These are phyloP conservation scores for Epiblema foenella DNA, from an alignment of 2,888 invertebrate genomes.

Conservation along the genomic window DNA sequence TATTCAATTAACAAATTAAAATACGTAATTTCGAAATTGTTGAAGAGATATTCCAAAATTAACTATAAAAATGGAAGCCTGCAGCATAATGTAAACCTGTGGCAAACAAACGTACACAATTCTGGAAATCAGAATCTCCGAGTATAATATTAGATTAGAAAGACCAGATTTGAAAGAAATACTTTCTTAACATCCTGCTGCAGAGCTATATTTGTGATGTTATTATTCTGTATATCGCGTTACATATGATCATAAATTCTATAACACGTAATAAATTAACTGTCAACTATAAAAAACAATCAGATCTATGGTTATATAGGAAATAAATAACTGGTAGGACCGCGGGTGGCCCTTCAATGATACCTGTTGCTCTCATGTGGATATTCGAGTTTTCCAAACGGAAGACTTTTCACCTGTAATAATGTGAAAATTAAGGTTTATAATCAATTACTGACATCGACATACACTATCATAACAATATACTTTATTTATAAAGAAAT, in stretches of 20 bases:
- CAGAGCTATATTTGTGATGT: slow-evolving; percentile 3
- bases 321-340: slow-evolving; percentile 61
- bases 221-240: slow-evolving; percentile 2
- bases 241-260: slow-evolving; percentile 25
- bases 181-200: neutral
- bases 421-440: slow-evolving; percentile 23
- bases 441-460: neutral
- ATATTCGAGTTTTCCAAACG: slow-evolving; percentile 83
- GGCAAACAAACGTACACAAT: no score
- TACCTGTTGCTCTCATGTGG: slow-evolving; percentile 69
- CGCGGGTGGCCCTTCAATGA: slow-evolving; percentile 52
- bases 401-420: slow-evolving; percentile 78
- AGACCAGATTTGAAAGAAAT: neutral
- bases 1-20: slow-evolving; percentile 39
- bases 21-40: slow-evolving; percentile 30
- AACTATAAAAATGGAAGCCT: slow-evolving; percentile 6
- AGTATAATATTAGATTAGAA: neutral
- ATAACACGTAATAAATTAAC: slow-evolving; percentile 49
- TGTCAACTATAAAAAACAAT: slow-evolving; percentile 66
- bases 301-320: slow-evolving; percentile 72
- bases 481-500: no score
- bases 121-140: neutral
- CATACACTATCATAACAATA: no score
- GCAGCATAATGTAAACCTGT: neutral
- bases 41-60: slow-evolving; percentile 29